A percentile compares a stretch with the other conserved stretches of the same genome.
Conservation (phyloP, 2,113 vertebrate genomes). For the Catagonus wagneri region DNA sequence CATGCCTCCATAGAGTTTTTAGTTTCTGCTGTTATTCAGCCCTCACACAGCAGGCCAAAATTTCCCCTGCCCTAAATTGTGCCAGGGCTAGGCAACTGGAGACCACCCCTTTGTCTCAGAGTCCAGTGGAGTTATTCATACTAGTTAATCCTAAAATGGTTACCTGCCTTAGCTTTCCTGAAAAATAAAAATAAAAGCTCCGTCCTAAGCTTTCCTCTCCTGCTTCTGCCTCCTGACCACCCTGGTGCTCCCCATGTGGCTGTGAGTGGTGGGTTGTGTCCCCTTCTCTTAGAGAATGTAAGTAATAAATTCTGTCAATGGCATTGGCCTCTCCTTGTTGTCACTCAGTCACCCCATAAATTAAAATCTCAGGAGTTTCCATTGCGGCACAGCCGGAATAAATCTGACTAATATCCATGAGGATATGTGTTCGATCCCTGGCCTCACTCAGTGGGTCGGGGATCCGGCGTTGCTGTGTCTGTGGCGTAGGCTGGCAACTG, state of each 20-base stretch:
- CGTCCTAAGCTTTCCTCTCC: too few species aligned
- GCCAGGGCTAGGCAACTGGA: neutral
- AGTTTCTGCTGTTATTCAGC: neutral
- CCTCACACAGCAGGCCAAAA: neutral
- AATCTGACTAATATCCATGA: too few species aligned
- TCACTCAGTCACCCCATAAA: neutral
- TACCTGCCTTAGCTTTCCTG: neutral
- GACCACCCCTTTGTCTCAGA: accelerated
- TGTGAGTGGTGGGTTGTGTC: accelerated
- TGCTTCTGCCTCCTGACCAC: neutral
- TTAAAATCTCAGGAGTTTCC: neutral
- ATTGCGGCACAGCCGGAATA: too few species aligned
- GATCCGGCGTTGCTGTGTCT: too few species aligned
- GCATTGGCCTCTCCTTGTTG: neutral
- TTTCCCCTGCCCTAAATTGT: neutral
- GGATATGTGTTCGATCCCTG: too few species aligned
- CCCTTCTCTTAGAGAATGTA: neutral
- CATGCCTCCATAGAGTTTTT: neutral
- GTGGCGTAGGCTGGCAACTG: too few species aligned
- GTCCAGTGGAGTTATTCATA: neutral
- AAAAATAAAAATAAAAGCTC: neutral
- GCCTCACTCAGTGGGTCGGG: too few species aligned
- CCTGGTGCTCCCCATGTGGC: accelerated
- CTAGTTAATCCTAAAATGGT: neutral
- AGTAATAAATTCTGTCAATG: neutral